Percentiles rank a stretch among this genome's conserved stretches.
phyloP scores from a whole-genome alignment of 2,797 vertebrate genomes.

The Acipenser oxyrinchus region DNA sequence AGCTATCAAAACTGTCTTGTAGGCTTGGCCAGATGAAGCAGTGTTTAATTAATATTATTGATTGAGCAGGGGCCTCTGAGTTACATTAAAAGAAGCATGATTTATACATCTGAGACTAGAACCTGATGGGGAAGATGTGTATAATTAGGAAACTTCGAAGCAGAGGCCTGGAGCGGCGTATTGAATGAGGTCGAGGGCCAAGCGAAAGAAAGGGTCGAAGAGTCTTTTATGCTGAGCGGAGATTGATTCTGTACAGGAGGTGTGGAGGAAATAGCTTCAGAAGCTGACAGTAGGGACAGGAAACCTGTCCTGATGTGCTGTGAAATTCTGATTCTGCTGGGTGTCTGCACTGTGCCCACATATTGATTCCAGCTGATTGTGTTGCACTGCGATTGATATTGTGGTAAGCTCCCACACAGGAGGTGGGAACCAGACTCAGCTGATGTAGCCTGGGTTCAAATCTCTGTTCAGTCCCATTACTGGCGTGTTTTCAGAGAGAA shows the following conservation, averaged over 20 bases:
- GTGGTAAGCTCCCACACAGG: no score
- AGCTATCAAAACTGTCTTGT: slow-evolving; percentile 17
- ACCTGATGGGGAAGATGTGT: slow-evolving; percentile 50
- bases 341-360: background rate
- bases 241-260: slow-evolving; percentile 3
- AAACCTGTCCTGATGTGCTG: background rate
- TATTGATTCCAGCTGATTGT: no score
- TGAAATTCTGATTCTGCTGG: background rate
- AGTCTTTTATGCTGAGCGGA: slow-evolving; percentile 21
- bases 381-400: no score
- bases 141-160: slow-evolving; percentile 39
- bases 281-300: background rate
- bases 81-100: slow-evolving; percentile 32
- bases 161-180: slow-evolving; percentile 39
- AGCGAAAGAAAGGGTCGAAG: slow-evolving; percentile 39
- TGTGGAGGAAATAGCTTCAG: background rate
- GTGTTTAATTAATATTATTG: slow-evolving; percentile 66
- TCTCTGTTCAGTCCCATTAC: no score
- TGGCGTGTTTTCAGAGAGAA: no score
- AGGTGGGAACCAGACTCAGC: no score
- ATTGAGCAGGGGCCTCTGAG: slow-evolving; percentile 40
- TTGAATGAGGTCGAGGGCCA: slow-evolving; percentile 21
- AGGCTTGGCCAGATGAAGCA: slow-evolving; percentile 24
- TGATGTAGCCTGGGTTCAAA: no score
- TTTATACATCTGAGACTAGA: slow-evolving; percentile 44